Evolutionary conservation across 2,888 invertebrate species (phyloP), one percentile per base, ranked within the genome.

Genomic region (Ceratothoa steindachneri): DNA sequence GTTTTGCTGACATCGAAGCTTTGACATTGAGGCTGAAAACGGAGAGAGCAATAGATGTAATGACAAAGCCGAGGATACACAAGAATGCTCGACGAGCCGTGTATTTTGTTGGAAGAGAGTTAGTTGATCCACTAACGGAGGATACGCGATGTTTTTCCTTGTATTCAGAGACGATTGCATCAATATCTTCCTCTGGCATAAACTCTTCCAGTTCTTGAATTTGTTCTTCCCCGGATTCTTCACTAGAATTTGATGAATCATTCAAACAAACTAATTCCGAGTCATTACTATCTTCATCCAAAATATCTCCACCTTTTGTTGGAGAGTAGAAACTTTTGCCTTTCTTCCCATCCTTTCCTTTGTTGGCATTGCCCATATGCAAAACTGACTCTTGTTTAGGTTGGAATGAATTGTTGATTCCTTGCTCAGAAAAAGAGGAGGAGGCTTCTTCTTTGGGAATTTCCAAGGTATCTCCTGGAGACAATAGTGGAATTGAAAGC

Each of bases 111-210:
- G 60, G 60, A 15, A 24, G 27, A 22, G 22, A 24, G 1, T 60
- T n/a, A 2, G 24, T 7, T 60, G n/a, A 22, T 60, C 22, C 2
- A 24, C 60, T 24, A 22, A 24, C n/a, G 1, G 60, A 22, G 12
- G 60, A 60, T 60, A 60, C 24, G 1, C 9, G 19, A 60, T 22
- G 60, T 24, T 60, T n/a, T 60, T 60, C 60, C 3, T 60, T 60
- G 24, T 60, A 60, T 60, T 60, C 60, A 12, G 60, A 60, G 12
- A 60, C 60, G 12, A 60, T 60, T 15, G 60, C 24, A 60, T 60
- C 60, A 3, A 60, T 60, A 60, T 60, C 60, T 60, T 60, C 52
- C 19, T 51, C 60, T 60, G 27, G 2, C 1, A 24, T 24, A 60
- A 4, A 60, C 24, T 60, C 60, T 60, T 60, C 60, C 19, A 12